Percentiles rank a stretch among this genome's conserved stretches.
These are phyloP conservation scores for Papilio gigon DNA, from an alignment of 2,888 invertebrate genomes.

Conservation along the genomic window DNA sequence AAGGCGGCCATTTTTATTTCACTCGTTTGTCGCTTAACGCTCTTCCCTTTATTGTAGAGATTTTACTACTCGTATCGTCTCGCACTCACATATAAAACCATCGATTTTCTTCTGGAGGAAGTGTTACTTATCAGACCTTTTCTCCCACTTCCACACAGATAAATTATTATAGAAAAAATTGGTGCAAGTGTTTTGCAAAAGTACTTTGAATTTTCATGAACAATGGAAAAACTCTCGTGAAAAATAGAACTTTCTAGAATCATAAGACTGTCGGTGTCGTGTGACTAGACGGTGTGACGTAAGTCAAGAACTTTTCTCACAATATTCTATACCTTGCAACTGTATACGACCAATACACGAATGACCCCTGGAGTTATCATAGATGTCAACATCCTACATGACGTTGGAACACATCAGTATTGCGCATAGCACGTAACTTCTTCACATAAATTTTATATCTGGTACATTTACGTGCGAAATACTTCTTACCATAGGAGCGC, in stretches of 20 bases:
- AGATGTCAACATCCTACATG: background rate
- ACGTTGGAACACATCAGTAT: conserved; percentile 60
- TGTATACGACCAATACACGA: too few species aligned
- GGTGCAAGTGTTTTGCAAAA: too few species aligned
- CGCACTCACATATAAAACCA: background rate
- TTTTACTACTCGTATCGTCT: conserved; percentile 34
- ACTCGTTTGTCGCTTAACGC: conserved; percentile 68
- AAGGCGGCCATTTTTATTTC: conserved; percentile 76
- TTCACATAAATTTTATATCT: conserved; percentile 60
- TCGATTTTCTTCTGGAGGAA: conserved; percentile 22
- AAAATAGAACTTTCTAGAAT: too few species aligned
- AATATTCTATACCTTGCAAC: too few species aligned
- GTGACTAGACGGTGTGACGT: too few species aligned
- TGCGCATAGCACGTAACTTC: conserved; percentile 47
- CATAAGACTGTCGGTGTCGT: background rate
- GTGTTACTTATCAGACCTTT: conserved; percentile 3
- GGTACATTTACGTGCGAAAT: conserved; percentile 47
- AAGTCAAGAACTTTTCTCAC: too few species aligned
- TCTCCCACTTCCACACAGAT: background rate
- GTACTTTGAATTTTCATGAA: too few species aligned
- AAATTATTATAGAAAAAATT: background rate
- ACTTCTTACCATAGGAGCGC: conserved; percentile 55
- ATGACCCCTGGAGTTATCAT: background rate
- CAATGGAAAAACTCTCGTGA: too few species aligned
- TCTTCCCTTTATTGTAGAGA: conserved; percentile 47